Conservation (phyloP, 2,113 vertebrate genomes). For the Lampris incognitus region DNA sequence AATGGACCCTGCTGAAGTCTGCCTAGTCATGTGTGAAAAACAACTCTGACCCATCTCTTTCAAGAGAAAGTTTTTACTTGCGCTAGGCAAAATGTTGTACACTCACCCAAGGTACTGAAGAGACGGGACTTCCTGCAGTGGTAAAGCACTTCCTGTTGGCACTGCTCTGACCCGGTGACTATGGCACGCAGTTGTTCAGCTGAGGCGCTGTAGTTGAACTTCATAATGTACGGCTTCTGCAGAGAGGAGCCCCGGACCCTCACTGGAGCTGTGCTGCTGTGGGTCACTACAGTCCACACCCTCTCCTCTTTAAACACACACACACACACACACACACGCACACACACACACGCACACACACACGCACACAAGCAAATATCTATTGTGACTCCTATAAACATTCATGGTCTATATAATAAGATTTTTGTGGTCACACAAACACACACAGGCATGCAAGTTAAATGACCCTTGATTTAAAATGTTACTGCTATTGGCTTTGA, state of each 20-base stretch:
- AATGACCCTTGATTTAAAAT: too few species aligned
- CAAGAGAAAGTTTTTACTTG: not conserved
- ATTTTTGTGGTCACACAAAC: too few species aligned
- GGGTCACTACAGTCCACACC: slow-evolving; percentile 86
- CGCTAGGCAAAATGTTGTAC: not conserved
- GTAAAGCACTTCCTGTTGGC: slow-evolving; percentile 88
- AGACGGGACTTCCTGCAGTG: slow-evolving; percentile 86
- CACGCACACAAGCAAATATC: too few species aligned
- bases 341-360: not conserved
- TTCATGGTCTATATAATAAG: too few species aligned
- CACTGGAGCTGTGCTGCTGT: slow-evolving; percentile 84
- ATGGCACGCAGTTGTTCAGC: slow-evolving; percentile 85
- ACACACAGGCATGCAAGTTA: too few species aligned
- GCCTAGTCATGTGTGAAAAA: not conserved
- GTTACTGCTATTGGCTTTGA: too few species aligned
- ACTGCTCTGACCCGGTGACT: slow-evolving; percentile 83
- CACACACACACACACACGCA: not conserved
- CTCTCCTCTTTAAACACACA: slow-evolving; percentile 81
- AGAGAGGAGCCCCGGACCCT: slow-evolving; percentile 73
- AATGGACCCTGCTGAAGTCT: not conserved
- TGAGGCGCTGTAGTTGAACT: slow-evolving; percentile 82
- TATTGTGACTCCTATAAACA: too few species aligned
- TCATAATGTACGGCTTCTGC: slow-evolving; percentile 75
- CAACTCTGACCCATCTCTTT: slow-evolving; percentile 8
- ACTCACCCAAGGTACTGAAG: slow-evolving; percentile 87